Base-by-base conservation (phyloP, 2,888 invertebrate genomes). In the Drosophila birchii region DNA sequence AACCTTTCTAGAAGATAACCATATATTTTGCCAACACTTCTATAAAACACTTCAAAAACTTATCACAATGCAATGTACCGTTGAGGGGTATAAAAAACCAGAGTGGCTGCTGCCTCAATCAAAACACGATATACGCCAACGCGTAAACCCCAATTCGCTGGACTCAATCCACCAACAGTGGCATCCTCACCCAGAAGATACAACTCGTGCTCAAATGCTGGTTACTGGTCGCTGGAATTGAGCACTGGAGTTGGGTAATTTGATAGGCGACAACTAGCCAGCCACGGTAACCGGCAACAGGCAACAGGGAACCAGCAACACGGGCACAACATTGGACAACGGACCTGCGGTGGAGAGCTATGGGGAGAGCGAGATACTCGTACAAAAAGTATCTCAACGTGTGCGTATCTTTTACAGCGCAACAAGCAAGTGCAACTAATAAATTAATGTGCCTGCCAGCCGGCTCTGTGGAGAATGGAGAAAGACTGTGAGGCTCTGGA, bases 391-490 rank as follows among this genome's bases (percentile, higher is more conserved):
- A 68, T 74, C 58, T 76, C 75, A 75, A 74, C 58, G 78, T 80
- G 71, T 77, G 70, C 79, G 77, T 87, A 87, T 86, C 85, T 85
- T 57, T 87, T 87, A 80, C 85, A 86, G 56, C 43, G 75, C 82
- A 73, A 67, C 63, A 57, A 71, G 85, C 81, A 80, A 85, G 85
- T 86, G 83, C 86, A 78, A 86, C 88, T 83, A 86, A 87, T 86
- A 86, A 86, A 87, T 86, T 86, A 87, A 86, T 86, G 86, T 81
- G 81, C 79, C 80, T 76, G 73, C 79, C 78, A 64, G 66, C 47
- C 66, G 72, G 69, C 78, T 36, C 16, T 72, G 70, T 55, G 54
- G 55, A 61, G 43, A 53, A 39, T 53, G 51, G 69, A 51, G 45
- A 67, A 53, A 55, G 66, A 55, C 41, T 12, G 18, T 4, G 29